Evolutionary conservation across 2,113 vertebrate genomes (phyloP).

Genomic region (Orthonyx spaldingii): DNA sequence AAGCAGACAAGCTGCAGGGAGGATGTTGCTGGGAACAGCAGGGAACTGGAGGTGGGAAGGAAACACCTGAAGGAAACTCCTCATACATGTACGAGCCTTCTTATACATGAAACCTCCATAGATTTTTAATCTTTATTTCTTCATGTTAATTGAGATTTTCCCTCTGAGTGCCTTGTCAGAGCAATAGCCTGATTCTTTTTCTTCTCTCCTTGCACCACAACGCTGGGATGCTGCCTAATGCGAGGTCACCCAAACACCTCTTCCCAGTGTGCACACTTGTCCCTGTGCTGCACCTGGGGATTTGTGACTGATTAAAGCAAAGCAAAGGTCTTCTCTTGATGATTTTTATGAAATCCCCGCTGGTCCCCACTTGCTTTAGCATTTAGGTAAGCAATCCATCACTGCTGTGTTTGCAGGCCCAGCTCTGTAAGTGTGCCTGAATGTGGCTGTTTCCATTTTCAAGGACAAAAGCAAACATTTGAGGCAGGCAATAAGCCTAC

Average conservation of each 20-base stretch:
- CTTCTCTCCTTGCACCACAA: background rate
- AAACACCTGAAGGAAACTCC: background rate
- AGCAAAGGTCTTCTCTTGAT: background rate
- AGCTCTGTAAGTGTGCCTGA: background rate
- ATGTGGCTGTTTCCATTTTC: background rate
- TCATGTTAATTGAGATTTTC: background rate
- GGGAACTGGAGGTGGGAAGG: background rate
- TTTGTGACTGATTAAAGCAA: background rate
- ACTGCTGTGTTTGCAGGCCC: background rate
- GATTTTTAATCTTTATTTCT: background rate
- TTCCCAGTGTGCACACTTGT: background rate
- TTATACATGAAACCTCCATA: background rate
- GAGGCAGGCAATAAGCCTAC: background rate
- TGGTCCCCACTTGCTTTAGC: background rate
- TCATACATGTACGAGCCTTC: background rate
- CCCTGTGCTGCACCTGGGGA: accelerated
- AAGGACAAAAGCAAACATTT: background rate
- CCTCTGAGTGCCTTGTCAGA: background rate
- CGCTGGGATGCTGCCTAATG: accelerated
- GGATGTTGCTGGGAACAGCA: accelerated
- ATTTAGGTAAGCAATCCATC: background rate
- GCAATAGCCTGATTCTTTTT: background rate
- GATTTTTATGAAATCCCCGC: background rate
- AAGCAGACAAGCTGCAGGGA: background rate
- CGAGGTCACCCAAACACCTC: background rate